Conservation (phyloP, 2,113 vertebrate genomes). For the Galbula dea region DNA sequence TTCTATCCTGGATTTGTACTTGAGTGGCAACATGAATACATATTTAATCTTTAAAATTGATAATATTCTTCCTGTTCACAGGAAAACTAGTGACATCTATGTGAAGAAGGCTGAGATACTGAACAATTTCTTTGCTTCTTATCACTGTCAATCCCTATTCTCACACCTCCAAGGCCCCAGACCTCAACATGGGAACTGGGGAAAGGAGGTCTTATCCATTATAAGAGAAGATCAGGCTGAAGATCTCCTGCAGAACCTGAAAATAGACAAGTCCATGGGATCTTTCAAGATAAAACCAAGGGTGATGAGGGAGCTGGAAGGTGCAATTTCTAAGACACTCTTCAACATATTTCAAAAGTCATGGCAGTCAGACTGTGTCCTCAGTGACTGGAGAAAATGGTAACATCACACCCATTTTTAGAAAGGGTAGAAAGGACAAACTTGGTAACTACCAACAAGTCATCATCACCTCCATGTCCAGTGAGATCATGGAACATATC, state of each 20-base stretch:
- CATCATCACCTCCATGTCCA: neutral
- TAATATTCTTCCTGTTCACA: neutral
- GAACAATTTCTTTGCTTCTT: neutral
- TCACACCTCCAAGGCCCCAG: neutral
- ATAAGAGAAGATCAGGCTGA: neutral
- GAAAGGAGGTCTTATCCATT: neutral
- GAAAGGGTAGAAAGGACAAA: neutral
- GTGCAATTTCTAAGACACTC: neutral
- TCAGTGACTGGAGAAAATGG: neutral
- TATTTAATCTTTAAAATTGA: neutral
- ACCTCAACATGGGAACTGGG: neutral
- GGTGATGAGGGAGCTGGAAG: neutral
- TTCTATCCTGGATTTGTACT: neutral
- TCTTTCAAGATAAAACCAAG: neutral
- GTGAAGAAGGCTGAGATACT: neutral
- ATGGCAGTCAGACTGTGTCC: neutral
- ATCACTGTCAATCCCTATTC: neutral
- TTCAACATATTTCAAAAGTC: neutral
- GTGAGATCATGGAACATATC: too few species aligned
- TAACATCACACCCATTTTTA: neutral
- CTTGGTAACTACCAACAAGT: accelerated
- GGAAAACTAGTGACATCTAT: neutral
- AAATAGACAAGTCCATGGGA: neutral
- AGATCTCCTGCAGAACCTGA: neutral
- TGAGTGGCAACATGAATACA: neutral